phyloP scores from a whole-genome alignment of 2,113 vertebrate species.

The Phylloscopus trochilus region DNA sequence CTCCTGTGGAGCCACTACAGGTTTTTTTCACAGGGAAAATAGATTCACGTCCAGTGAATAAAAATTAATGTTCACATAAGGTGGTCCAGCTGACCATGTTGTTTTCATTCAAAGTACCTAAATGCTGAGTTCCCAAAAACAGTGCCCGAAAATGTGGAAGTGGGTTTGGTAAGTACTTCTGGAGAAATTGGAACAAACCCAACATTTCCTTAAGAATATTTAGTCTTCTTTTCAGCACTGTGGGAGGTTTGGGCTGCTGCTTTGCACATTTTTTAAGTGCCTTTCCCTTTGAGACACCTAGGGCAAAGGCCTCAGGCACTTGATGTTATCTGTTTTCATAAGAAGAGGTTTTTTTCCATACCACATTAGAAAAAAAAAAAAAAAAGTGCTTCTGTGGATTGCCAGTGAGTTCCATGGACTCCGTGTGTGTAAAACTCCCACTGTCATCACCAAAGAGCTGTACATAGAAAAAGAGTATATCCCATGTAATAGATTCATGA shows the following conservation, averaged over 20 bases:
- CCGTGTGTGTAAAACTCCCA: background rate
- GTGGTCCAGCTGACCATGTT: constrained; percentile 52
- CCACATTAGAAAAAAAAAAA: background rate
- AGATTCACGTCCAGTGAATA: background rate
- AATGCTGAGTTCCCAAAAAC: constrained; percentile 60
- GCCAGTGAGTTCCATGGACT: background rate
- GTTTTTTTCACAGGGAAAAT: constrained; percentile 16
- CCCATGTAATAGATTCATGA: background rate
- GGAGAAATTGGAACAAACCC: constrained; percentile 35
- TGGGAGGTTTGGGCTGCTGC: constrained; percentile 60
- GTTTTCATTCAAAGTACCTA: constrained; percentile 50
- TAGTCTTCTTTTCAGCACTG: constrained; percentile 58
- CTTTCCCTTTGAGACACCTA: constrained; percentile 54
- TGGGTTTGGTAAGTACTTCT: constrained; percentile 53
- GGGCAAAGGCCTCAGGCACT: constrained; percentile 49
- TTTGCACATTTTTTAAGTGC: constrained; percentile 61
- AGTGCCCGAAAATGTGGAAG: constrained; percentile 48
- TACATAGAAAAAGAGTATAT: background rate
- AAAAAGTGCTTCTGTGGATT: background rate
- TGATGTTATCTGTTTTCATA: constrained; percentile 56
- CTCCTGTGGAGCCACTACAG: background rate
- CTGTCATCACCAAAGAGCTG: background rate
- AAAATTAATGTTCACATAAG: constrained; percentile 33
- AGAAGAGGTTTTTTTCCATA: constrained; percentile 30
- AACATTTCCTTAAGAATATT: constrained; percentile 43